Evolutionary conservation across 2,888 invertebrate genomes (phyloP), one percentile per base, ranked within the genome.

Genomic region (Geophilus truncorum): DNA sequence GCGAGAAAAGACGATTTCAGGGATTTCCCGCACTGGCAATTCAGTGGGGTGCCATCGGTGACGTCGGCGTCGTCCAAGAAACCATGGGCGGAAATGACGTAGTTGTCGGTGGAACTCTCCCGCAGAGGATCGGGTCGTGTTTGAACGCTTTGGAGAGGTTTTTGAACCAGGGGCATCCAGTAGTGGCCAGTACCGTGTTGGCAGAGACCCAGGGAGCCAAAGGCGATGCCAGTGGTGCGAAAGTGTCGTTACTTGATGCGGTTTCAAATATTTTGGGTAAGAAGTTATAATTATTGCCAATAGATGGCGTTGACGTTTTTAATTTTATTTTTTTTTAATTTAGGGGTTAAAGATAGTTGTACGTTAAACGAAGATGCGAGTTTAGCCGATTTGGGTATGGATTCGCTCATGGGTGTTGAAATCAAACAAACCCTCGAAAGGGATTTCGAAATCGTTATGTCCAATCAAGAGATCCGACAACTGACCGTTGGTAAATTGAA

Each of bases 11-110:
- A 81, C 93, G 92, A 88, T 90, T 90, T 57, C 93, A 92, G 85
- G 95, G 96, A 77, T 90, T 96, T 84, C 96, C 97, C 30, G 98
- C 90, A 0, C 87, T 93, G 79, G 96, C 98, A 62, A 94, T 99
- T 84, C 98, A 99, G 88, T 99, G 98, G 98, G 98, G 98, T 84
- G 98, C 98, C 82, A 94, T 99, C 85, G 98, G 97, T 81, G 98
- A 98, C 87, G 97, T 97, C 98, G 98, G 98, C 80, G 90, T 98
- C 81, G 91, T 98, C 82, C 88, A 94, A 85, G 96, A 97, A 85
- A 93, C 92, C 77, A 93, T 97, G 91, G 90, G 95, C 77, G 94
- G 85, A 80, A 97, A 96, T 87, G 94, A 96, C 79, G 92, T 93
- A 0, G 95, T 95, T 84, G 93, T 98, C 83, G 96, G 84, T 93